A percentile compares a stretch with the other conserved stretches of the same genome.
phyloP scores from a whole-genome alignment of 2,113 vertebrate species.

The Catharus bicknelli region DNA sequence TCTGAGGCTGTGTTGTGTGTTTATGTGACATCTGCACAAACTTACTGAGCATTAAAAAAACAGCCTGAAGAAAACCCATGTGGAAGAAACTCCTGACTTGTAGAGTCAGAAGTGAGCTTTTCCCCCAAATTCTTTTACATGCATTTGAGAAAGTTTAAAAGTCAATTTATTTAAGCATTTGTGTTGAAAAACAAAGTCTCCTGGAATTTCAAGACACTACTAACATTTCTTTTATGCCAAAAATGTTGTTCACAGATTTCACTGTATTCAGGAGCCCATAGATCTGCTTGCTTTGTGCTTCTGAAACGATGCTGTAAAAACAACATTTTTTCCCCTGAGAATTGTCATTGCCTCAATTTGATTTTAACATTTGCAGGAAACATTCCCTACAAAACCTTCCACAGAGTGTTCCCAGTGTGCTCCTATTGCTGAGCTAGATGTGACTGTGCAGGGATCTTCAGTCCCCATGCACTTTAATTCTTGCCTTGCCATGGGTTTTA shows the following conservation, averaged over 20 bases:
- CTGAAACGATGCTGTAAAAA: neutral
- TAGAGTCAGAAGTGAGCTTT: neutral
- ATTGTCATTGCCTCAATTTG: neutral
- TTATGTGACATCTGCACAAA: neutral
- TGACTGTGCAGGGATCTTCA: neutral
- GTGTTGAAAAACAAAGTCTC: neutral
- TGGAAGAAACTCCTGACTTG: neutral
- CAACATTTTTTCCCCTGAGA: neutral
- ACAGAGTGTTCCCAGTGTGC: rapidly evolving
- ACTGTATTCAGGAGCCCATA: neutral
- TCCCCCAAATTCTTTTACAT: neutral
- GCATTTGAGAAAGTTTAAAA: neutral
- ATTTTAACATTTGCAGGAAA: neutral
- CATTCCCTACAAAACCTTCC: neutral
- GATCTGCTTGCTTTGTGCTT: neutral
- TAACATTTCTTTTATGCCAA: neutral
- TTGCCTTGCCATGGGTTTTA: neutral
- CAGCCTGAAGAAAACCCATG: neutral
- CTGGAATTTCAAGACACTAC: neutral
- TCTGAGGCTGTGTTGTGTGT: neutral
- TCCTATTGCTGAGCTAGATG: rapidly evolving
- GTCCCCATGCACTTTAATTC: neutral
- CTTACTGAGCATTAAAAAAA: neutral
- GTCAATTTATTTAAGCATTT: neutral
- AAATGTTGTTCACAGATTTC: neutral